A percentile compares a stretch with the other conserved stretches of the same genome.
Evolutionary conservation across 30 jellyfish, hydroid and myxozoan species (phyloP).

Genomic region (Chrysaora quinquecirrha): DNA sequence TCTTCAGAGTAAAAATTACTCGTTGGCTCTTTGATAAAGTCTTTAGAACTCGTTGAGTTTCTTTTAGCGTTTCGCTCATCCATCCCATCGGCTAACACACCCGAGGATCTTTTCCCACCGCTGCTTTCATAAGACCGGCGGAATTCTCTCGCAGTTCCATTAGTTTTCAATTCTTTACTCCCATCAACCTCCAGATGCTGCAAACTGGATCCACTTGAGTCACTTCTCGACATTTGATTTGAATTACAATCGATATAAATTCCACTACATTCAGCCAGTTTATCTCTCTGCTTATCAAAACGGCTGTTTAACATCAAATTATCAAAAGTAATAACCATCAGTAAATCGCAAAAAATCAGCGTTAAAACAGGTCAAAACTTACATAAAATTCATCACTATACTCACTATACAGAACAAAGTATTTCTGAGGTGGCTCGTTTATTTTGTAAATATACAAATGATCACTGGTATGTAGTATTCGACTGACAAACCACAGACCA

Average conservation of each 20-base stretch:
- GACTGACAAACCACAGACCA: constrained; percentile 75
- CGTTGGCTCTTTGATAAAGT: constrained; percentile 4
- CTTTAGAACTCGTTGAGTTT: constrained; percentile 44
- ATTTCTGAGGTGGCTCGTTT: background rate
- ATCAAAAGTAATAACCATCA: constrained; percentile 50
- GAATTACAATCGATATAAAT: constrained; percentile 48
- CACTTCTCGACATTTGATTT: constrained; percentile 55
- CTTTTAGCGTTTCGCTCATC: constrained; percentile 27
- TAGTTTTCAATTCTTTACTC: constrained; percentile 25
- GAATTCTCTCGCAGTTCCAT: constrained; percentile 38
- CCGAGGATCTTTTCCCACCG: constrained; percentile 39
- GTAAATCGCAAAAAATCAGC: constrained; percentile 8
- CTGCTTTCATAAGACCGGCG: constrained; percentile 30
- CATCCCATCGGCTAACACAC: constrained; percentile 41
- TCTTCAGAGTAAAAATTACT: background rate
- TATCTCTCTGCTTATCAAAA: constrained; percentile 38
- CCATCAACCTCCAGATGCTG: constrained; percentile 26
- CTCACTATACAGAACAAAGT: background rate
- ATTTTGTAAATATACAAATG: background rate
- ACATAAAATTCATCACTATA: background rate
- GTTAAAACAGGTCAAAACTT: background rate
- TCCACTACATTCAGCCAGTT: constrained; percentile 61
- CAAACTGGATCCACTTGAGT: constrained; percentile 26
- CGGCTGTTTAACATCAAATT: constrained; percentile 50
- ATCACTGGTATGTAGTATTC: constrained; percentile 52